These are phyloP conservation scores for Apostichopus californicus DNA, from an alignment of 35 echinoderm and acorn worm species.

Conservation along the genomic window DNA sequence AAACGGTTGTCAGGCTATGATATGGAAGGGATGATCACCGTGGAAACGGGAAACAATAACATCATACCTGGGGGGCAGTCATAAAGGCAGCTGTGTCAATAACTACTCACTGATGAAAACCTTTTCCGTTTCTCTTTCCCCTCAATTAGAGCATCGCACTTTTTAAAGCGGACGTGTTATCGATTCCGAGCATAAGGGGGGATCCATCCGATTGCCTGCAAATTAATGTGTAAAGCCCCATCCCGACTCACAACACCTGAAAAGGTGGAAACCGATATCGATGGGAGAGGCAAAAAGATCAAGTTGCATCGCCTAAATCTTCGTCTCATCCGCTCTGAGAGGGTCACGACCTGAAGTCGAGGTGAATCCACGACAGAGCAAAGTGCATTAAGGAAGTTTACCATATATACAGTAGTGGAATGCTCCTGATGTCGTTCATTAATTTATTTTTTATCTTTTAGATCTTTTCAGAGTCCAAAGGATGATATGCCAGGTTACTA, in stretches of 20 bases:
- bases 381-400: too few species aligned
- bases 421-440: too few species aligned
- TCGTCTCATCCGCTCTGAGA: not conserved
- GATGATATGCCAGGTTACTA: too few species aligned
- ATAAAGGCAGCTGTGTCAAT: slow-evolving; percentile 16
- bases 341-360: too few species aligned
- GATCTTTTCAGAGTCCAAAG: too few species aligned
- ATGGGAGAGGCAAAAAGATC: not conserved
- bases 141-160: slow-evolving; percentile 21
- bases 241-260: too few species aligned
- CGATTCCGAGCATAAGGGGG: not conserved
- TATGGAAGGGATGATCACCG: not conserved
- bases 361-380: too few species aligned
- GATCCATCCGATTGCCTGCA: too few species aligned
- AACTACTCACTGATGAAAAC: slow-evolving; percentile 13
- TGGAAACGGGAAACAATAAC: not conserved
- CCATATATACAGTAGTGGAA: too few species aligned
- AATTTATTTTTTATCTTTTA: too few species aligned
- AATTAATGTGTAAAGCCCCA: too few species aligned
- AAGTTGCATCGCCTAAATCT: not conserved
- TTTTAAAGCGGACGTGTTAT: not conserved
- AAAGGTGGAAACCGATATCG: too few species aligned
- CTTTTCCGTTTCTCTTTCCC: not conserved
- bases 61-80: not conserved
- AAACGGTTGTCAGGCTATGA: not conserved